Evolutionary conservation across 2,888 invertebrate genomes (phyloP).

Genomic region (Leptopilina syphax): DNA sequence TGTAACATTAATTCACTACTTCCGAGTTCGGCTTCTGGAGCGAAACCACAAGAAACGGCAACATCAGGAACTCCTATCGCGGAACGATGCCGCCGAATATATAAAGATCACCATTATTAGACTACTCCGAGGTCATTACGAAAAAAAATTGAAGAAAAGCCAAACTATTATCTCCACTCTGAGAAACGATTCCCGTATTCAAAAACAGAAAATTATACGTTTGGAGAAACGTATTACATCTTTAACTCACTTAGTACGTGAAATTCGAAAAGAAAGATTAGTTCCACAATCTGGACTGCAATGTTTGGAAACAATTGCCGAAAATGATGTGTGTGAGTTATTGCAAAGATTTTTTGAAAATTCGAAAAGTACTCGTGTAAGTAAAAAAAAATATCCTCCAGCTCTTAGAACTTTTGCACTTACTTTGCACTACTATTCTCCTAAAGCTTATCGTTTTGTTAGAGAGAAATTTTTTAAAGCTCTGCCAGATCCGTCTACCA

Average conservation of each 20-base stretch:
- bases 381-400: slow-evolving; percentile 35
- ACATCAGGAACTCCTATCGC: too few relatives aligned
- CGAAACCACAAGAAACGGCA: not conserved
- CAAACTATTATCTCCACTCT: not conserved
- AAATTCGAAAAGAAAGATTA: slow-evolving; percentile 27
- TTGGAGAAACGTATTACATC: slow-evolving; percentile 34
- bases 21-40: too few relatives aligned
- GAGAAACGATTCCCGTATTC: not conserved
- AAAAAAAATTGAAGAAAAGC: not conserved
- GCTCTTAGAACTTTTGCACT: slow-evolving; percentile 54
- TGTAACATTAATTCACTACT: too few relatives aligned
- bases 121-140: not conserved
- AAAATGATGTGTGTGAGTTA: not conserved
- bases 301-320: not conserved
- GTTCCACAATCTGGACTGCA: slow-evolving; percentile 32
- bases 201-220: slow-evolving; percentile 25
- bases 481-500: slow-evolving; percentile 53
- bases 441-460: slow-evolving; percentile 56
- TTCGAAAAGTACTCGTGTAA: not conserved
- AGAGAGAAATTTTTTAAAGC: slow-evolving; percentile 51
- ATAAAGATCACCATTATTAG: slow-evolving; percentile 27
- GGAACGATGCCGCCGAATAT: not conserved
- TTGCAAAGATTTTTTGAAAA: not conserved
- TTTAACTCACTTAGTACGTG: slow-evolving; percentile 40
- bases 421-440: slow-evolving; percentile 57